Conservation (phyloP, 2,888 invertebrate species). For the Agrochola lota region DNA sequence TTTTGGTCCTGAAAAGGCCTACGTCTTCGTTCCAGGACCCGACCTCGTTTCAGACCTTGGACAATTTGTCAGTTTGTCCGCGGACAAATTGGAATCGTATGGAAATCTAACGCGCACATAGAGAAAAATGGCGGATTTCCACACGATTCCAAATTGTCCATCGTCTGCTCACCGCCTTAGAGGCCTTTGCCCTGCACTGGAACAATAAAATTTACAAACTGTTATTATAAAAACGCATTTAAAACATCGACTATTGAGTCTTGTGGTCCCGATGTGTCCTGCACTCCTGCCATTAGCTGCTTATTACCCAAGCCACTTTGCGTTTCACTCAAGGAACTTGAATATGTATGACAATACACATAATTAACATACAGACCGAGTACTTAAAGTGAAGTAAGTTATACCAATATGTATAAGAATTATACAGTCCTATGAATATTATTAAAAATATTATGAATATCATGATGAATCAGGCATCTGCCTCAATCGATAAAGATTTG, state of each 20-base stretch:
- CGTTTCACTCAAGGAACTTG: conserved; percentile 39
- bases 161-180: too few species aligned
- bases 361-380: conserved; percentile 34
- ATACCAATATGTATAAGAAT: not conserved
- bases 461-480: not conserved
- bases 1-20: not conserved
- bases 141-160: too few species aligned
- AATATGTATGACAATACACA: conserved; percentile 49
- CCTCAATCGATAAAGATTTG: not conserved
- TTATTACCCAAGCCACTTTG: conserved; percentile 34
- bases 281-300: conserved; percentile 8
- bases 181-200: not conserved
- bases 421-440: not conserved
- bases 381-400: conserved; percentile 11
- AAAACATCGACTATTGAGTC: not conserved
- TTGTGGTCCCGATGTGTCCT: conserved; percentile 4
- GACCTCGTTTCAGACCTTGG: too few species aligned
- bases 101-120: too few species aligned
- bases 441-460: not conserved
- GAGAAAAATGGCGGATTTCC: too few species aligned
- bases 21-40: not conserved
- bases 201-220: not conserved
- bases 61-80: too few species aligned
- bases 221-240: conserved; percentile 5
- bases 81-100: too few species aligned